Base-by-base conservation (phyloP, 1,140 invertebrate species). In the Zaprionus capensis region DNA sequence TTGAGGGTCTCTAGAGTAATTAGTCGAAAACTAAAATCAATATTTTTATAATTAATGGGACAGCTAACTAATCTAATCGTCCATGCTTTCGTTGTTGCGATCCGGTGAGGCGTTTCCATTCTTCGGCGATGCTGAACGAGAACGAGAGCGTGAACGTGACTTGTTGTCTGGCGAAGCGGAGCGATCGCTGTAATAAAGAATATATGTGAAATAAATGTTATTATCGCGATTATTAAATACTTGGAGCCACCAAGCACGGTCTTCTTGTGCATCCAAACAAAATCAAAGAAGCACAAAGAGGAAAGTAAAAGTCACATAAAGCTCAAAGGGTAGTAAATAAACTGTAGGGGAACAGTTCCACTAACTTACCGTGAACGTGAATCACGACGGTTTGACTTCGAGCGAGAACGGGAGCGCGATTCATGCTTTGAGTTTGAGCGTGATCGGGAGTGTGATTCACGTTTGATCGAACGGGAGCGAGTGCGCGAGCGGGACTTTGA, bases 401-500 rank as follows among this genome's bases (percentile, higher is more conserved):
- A 93, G 63, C 92, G 85, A 55, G 92, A 92, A 15, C 86, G 88
- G 12, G 92, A 93, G 36, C 92, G 86, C 15, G 93, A 93, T 62
- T 91, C 93, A 57, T 93, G 93, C 78, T 93, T 93, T 6, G 86
- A 86, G 17, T 69, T 68, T n/a, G 86, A 90, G 38, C 93, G 85
- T 36, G 92, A 92, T 26, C 88, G 88, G 20, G 92, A 93, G 61
- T 91, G 86, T 6, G 93, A 93, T 22, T 91, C 93, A 24, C 93
- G 93, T 68, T 92, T 92, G 38, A 87, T 91, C 66, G 91, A 93
- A 49, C 85, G 78, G 34, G 92, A 93, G 53, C 92, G 92, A 70
- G 88, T 91, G 76, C 84, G 93, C 31, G 94, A 95, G 91, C 94
- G 94, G 88, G 93, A 95, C 92, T 94, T 94, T 53, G 94, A 95